These are phyloP conservation scores for Peromyscus leucopus DNA, from an alignment of 2,113 vertebrate genomes.

Conservation along the genomic window DNA sequence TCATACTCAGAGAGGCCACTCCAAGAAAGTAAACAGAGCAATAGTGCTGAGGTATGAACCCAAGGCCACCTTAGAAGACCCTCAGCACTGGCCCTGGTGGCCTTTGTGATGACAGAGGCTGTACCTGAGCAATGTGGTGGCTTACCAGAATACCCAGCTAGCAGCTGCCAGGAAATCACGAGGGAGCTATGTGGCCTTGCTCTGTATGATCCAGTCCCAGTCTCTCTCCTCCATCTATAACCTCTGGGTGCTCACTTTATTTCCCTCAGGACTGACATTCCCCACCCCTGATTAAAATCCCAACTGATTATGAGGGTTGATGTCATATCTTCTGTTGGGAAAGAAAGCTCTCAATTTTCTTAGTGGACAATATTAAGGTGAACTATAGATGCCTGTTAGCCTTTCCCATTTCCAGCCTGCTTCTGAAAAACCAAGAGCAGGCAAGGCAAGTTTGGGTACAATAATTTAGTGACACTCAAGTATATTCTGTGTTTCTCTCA, in stretches of 20 bases:
- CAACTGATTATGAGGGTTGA: background rate
- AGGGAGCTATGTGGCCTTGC: no score
- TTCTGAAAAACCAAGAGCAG: background rate
- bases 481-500: background rate
- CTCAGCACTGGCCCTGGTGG: no score
- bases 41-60: background rate
- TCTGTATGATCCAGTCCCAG: no score
- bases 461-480: background rate
- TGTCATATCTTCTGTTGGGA: background rate
- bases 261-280: background rate
- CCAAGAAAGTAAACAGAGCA: background rate
- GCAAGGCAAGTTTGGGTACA: background rate
- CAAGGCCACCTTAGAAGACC: background rate
- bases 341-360: slow-evolving; percentile 4
- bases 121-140: background rate
- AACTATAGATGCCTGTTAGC: background rate
- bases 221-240: background rate
- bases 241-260: background rate
- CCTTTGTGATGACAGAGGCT: background rate
- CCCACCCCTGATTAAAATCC: background rate
- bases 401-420: slow-evolving; percentile 22
- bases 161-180: background rate
- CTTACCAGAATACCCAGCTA: background rate
- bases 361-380: background rate
- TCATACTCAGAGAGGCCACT: background rate